Evolutionary conservation across 2,888 invertebrate species (phyloP).

Genomic region (Eupithecia pulchellata): DNA sequence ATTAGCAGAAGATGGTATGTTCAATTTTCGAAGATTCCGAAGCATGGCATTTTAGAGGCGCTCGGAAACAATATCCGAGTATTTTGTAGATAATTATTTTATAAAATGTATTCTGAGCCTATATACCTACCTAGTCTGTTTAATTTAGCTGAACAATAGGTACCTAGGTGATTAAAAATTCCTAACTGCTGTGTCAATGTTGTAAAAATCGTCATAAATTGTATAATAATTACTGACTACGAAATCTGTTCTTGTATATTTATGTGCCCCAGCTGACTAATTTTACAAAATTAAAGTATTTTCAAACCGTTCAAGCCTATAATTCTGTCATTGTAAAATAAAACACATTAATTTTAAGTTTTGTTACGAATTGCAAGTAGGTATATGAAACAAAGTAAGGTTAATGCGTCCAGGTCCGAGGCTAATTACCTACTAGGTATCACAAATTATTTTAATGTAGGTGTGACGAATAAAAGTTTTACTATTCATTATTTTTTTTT

Average conservation of each 20-base stretch:
- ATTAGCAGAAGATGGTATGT: constrained; percentile 59
- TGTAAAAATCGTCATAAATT: constrained; percentile 38
- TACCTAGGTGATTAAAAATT: constrained; percentile 12
- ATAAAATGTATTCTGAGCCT: constrained; percentile 13
- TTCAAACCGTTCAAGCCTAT: constrained; percentile 32
- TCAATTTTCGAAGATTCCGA: constrained; percentile 30
- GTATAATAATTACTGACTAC: constrained; percentile 31
- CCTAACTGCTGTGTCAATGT: constrained; percentile 23
- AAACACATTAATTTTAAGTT: constrained; percentile 28
- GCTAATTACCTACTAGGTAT: not conserved
- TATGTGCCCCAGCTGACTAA: constrained; percentile 42
- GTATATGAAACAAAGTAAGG: constrained; percentile 11
- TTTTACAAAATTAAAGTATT: constrained; percentile 40
- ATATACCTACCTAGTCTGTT: not conserved
- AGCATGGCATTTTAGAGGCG: constrained; percentile 52
- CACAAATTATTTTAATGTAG: not conserved
- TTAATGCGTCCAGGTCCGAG: not conserved
- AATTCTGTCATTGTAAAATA: constrained; percentile 31
- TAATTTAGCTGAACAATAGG: constrained; percentile 25
- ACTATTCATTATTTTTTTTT: too few species aligned
- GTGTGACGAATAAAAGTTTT: not conserved
- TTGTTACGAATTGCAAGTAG: not conserved
- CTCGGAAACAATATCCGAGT: constrained; percentile 44
- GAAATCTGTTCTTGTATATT: constrained; percentile 39
- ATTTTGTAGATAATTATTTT: constrained; percentile 43